Percentiles rank a stretch among this genome's conserved stretches.
Conservation (phyloP, 2,888 invertebrate genomes). For the Spodoptera exigua region DNA sequence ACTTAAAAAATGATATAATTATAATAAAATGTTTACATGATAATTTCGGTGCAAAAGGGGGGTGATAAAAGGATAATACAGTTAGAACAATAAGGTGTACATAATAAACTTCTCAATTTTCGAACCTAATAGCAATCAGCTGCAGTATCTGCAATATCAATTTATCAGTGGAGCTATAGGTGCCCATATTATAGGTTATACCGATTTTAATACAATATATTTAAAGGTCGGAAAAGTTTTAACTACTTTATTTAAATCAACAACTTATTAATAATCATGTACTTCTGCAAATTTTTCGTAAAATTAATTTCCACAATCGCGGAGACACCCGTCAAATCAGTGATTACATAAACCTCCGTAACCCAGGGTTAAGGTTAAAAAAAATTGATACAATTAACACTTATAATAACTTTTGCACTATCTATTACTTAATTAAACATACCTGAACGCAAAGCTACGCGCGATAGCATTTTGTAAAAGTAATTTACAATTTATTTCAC, state of each 20-base stretch:
- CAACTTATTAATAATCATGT: neutral
- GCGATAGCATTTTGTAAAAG: conserved; percentile 90
- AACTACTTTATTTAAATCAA: neutral
- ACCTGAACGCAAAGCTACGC: conserved; percentile 92
- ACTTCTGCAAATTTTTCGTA: conserved; percentile 8
- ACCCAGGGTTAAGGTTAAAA: conserved; percentile 72
- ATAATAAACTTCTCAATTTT: neutral
- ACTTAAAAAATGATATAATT: too few relatives aligned
- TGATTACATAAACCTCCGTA: conserved; percentile 88
- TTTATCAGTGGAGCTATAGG: neutral
- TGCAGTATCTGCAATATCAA: conserved; percentile 2
- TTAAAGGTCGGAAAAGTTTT: neutral
- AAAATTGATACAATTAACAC: conserved; percentile 38
- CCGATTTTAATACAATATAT: neutral
- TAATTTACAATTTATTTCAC: conserved; percentile 67
- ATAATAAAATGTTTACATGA: neutral
- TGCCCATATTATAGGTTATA: conserved; percentile 43
- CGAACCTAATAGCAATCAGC: conserved; percentile 12
- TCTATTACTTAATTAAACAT: conserved; percentile 67
- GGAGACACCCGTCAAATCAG: conserved; percentile 72
- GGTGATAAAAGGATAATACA: neutral
- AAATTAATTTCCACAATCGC: conserved; percentile 47
- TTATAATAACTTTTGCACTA: conserved; percentile 8
- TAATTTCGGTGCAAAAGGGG: neutral
- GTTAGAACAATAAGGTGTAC: neutral